These are phyloP conservation scores for Cremastinae sp. DNA, from an alignment of 2,888 invertebrate species.

Conservation along the genomic window DNA sequence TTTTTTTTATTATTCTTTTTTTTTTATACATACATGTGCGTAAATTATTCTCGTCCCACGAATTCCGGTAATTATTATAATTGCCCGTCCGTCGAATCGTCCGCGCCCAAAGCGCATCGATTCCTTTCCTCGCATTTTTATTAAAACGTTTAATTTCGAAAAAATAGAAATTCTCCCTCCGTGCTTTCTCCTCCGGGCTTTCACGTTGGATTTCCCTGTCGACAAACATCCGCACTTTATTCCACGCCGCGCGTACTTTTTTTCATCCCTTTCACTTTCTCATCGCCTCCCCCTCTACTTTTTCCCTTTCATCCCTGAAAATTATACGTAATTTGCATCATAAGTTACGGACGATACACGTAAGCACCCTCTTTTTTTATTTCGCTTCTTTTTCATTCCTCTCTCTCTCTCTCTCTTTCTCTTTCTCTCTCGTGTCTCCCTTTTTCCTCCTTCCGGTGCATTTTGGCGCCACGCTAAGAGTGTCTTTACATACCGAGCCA, in stretches of 20 bases:
- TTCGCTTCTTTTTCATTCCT: not conserved
- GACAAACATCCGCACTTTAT: not conserved
- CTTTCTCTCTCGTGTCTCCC: no score
- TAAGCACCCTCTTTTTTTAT: slow-evolving; percentile 37
- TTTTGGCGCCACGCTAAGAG: slow-evolving; percentile 51
- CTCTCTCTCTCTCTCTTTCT: slow-evolving; percentile 4
- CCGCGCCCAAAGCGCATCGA: slow-evolving; percentile 72
- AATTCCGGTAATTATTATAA: slow-evolving; percentile 79
- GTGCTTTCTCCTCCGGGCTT: not conserved
- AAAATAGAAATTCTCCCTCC: no score
- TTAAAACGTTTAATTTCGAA: no score
- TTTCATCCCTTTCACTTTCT: slow-evolving; percentile 5
- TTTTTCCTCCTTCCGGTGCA: slow-evolving; percentile 3
- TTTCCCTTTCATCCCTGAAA: not conserved
- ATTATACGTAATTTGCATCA: slow-evolving; percentile 57
- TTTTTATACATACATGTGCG: slow-evolving; percentile 27
- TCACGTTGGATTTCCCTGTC: slow-evolving; percentile 1
- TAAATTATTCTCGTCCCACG: slow-evolving; percentile 71
- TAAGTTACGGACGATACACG: slow-evolving; percentile 37
- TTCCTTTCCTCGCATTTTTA: slow-evolving; percentile 21
- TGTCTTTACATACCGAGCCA: slow-evolving; percentile 30
- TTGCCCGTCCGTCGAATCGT: slow-evolving; percentile 64
- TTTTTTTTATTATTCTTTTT: no score
- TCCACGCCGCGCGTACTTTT: not conserved
- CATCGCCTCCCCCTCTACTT: not conserved